phyloP scores from a whole-genome alignment of 2,888 invertebrate genomes.

The Pandemis cinnamomeana region DNA sequence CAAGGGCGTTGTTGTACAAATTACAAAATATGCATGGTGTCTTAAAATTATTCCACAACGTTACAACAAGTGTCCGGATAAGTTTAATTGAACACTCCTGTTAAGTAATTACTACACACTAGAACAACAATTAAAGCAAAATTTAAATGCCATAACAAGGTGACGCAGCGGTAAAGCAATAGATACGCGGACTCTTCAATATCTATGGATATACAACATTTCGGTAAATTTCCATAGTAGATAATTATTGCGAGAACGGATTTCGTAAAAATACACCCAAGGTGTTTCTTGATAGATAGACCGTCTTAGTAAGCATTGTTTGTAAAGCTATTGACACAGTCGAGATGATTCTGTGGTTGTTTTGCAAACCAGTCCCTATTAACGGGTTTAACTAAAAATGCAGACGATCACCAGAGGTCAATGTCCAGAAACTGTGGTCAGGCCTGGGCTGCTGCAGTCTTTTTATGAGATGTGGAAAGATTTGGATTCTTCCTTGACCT shows the following conservation, averaged over 20 bases:
- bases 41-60: too few species aligned
- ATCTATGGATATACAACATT: background rate
- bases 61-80: too few species aligned
- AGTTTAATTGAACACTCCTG: too few species aligned
- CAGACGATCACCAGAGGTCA: background rate
- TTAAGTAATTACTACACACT: background rate
- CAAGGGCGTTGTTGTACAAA: too few species aligned
- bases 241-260: background rate
- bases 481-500: background rate
- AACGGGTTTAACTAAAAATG: background rate
- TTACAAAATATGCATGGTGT: too few species aligned
- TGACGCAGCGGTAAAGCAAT: background rate
- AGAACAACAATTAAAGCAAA: background rate
- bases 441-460: background rate
- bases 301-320: background rate
- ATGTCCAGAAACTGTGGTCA: background rate
- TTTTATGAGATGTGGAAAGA: background rate
- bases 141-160: background rate
- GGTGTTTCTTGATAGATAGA: background rate
- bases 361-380: background rate
- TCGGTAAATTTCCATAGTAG: background rate
- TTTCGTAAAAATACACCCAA: conserved; percentile 6
- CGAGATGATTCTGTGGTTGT: background rate
- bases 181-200: background rate
- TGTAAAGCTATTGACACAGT: background rate